Evolutionary conservation across 2,113 vertebrate species (phyloP), one percentile per base, ranked within the genome.

Genomic region (Brachionichthys hirsutus): DNA sequence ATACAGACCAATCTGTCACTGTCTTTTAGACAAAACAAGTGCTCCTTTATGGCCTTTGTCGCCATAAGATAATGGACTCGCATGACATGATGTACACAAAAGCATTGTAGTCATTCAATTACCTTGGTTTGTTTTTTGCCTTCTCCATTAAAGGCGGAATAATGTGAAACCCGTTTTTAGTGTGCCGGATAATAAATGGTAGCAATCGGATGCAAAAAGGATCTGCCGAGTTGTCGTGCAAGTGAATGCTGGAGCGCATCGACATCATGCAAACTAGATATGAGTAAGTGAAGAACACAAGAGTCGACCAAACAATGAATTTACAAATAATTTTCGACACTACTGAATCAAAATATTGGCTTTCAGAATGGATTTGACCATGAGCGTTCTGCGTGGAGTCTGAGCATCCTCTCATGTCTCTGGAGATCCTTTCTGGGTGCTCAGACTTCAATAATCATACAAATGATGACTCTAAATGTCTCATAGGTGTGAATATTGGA

Each of bases 11-110:
- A 62, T 67, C 19, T 17, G 40, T 17, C 36, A 56, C 48, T 70
- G 62, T 82, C 38, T 66, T 76, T n/a, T 30, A 19, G n/a, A 22
- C 43, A 42, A 51, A 77, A 85, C 82, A 88, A 74, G 60, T 40
- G 67, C 17, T 44, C 36, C 54, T 70, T 77, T 85, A 74, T 85
- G 17, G 15, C 14, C 35, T 24, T 22, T 34, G 46, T 16, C 15
- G 54, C 57, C 20, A 41, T 41, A 42, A 68, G 47, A 46, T 65
- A 30, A 62, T 44, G 6, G 20, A 17, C 30, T 45, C 36, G 56
- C 40, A 15, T 14, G 8, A 15, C 40, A 12, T 15, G 40, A 42
- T 15, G 3, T 30, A 30, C 24, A 30, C 8, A 30, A 30, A 30
- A 30, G 24, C 24, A 30, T 30, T 30, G 8, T 30, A 30, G 30